Base-by-base conservation (phyloP, 2,888 invertebrate genomes). In the Campaea margaritaria region DNA sequence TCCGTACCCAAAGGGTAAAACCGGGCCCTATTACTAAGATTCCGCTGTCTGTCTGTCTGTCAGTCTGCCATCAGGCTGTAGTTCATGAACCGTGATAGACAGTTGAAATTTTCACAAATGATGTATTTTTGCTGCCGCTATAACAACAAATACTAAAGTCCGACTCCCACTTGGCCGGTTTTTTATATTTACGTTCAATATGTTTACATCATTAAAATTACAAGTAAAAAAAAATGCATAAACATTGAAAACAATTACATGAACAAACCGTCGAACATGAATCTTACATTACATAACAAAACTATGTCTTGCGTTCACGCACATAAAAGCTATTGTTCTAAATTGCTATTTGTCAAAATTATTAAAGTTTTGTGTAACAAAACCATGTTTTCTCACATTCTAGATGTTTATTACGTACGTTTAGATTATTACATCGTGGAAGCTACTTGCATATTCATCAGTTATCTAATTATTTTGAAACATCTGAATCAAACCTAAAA, bases 311-410 rank as follows among this genome's bases (percentile, higher is more conserved):
- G 38, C 39, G 31, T 11, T 28, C 27, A 36, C 15, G 49, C 44
- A 50, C 59, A 51, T 51, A 51, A 47, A 43, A 38, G 12, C 45
- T 55, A 55, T 60, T 60, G 60, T 60, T 55, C 42, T 31, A 60
- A 59, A 60, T 60, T 46, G 50, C 55, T 31, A 36, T 51, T 60
- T 51, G 50, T 43, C 42, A 51, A 50, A 60, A 55, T 55, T 45
- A 43, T 47, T 38, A 46, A 14, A 45, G 38, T 59, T 59, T 54
- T 59, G 54, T 54, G 50, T 45, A 50, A 54, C 45, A 49, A 21
- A 53, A 54, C 45, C 44, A 39, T 13, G 34, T 50, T 49, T 58
- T 52, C 50, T 55, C 54, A 42, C 55, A 60, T 60, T 55, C 41
- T 27, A 51, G 42, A 42, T 42, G n/a, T 38, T 31, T 16, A 4